Percentiles rank a stretch among this genome's conserved stretches.
Conservation (phyloP, 1,140 invertebrate species). For the Heliconius nattereri region DNA sequence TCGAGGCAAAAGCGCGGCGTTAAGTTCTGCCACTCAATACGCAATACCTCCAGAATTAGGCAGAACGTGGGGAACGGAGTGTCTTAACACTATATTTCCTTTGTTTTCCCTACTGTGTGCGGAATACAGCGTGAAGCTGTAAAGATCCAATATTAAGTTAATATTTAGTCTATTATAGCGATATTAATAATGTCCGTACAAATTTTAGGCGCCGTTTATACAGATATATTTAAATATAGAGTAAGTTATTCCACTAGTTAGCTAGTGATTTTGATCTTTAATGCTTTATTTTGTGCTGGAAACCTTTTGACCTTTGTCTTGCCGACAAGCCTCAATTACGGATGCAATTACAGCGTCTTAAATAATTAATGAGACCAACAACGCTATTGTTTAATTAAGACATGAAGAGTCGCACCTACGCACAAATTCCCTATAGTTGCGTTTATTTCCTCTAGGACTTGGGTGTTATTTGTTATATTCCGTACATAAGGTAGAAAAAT, state of each 20-base stretch:
- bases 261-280: conserved; percentile 48
- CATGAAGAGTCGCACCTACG: conserved; percentile 56
- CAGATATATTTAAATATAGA: not conserved
- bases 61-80: too few species aligned
- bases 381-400: conserved; percentile 69
- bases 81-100: too few species aligned
- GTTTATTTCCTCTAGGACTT: not conserved
- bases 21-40: too few species aligned
- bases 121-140: too few species aligned
- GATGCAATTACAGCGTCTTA: conserved; percentile 54
- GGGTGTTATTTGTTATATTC: not conserved
- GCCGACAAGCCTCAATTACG: conserved; percentile 52
- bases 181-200: too few species aligned
- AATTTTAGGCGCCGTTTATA: not conserved
- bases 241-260: not conserved
- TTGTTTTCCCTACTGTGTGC: too few species aligned
- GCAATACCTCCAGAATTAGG: too few species aligned
- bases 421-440: conserved; percentile 37
- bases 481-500: not conserved
- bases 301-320: conserved; percentile 61
- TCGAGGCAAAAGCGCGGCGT: too few species aligned
- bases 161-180: too few species aligned
- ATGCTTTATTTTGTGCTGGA: conserved; percentile 49
- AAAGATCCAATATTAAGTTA: too few species aligned
- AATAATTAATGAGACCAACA: conserved; percentile 57